Conservation (phyloP, 2,113 vertebrate species). For the Menura novaehollandiae region DNA sequence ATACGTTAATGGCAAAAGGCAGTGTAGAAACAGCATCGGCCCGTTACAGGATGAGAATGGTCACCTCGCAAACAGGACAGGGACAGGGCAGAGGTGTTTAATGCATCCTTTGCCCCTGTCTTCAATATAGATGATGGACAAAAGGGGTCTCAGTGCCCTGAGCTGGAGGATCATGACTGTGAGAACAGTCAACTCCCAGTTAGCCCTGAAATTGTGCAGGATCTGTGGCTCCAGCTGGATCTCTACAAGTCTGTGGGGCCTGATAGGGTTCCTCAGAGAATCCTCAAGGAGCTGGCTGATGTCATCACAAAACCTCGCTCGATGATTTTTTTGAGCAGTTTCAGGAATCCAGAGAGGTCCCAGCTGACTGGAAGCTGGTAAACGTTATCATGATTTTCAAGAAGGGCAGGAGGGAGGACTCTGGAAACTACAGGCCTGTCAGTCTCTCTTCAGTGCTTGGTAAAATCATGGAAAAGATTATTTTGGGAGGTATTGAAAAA, state of each 20-base stretch:
- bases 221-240: neutral
- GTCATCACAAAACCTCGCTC: neutral
- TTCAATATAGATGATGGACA: neutral
- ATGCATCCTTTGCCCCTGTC: neutral
- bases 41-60: neutral
- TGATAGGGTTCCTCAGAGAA: neutral
- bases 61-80: neutral
- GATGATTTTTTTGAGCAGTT: neutral
- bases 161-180: neutral
- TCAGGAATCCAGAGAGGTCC: neutral
- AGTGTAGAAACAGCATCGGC: neutral
- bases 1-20: neutral
- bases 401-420: neutral
- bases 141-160: neutral
- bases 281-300: neutral
- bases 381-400: accelerated
- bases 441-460: neutral
- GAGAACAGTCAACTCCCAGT: neutral
- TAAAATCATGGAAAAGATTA: neutral
- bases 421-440: neutral
- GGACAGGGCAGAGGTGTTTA: neutral
- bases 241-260: neutral
- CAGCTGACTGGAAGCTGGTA: neutral
- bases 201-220: neutral
- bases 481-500: neutral